Evolutionary conservation across 2,113 vertebrate species (phyloP).

Genomic region (Chaetops frenatus): DNA sequence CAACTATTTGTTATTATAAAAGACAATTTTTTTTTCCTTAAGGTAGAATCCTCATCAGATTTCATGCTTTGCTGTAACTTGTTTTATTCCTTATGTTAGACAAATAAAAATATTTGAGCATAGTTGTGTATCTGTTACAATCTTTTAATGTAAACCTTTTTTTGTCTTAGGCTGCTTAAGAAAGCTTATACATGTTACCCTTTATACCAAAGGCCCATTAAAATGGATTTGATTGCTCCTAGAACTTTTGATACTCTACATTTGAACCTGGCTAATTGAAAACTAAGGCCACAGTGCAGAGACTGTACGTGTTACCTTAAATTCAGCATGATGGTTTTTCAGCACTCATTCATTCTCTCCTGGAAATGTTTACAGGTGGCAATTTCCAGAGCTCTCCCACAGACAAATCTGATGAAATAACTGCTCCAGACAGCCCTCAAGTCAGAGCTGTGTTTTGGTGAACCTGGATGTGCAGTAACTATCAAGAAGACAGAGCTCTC

Average conservation of each 20-base stretch:
- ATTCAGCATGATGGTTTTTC: background rate
- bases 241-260: background rate
- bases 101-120: constrained; percentile 65
- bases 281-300: background rate
- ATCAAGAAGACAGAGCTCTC: background rate
- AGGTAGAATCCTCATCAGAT: constrained; percentile 76
- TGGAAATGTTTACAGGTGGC: fast-evolving
- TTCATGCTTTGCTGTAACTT: constrained; percentile 79
- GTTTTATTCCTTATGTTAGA: constrained; percentile 72
- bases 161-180: background rate
- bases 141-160: background rate
- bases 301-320: background rate
- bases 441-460: background rate
- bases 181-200: background rate
- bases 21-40: constrained; percentile 67
- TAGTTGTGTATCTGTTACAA: constrained; percentile 19
- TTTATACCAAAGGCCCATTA: background rate
- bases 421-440: background rate
- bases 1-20: constrained; percentile 82
- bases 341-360: background rate
- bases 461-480: background rate
- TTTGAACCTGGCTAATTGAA: background rate
- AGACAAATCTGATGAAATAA: background rate
- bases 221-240: background rate
- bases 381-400: background rate